Evolutionary conservation across 1,140 invertebrate species (phyloP).

Genomic region (Panonychus citri): DNA sequence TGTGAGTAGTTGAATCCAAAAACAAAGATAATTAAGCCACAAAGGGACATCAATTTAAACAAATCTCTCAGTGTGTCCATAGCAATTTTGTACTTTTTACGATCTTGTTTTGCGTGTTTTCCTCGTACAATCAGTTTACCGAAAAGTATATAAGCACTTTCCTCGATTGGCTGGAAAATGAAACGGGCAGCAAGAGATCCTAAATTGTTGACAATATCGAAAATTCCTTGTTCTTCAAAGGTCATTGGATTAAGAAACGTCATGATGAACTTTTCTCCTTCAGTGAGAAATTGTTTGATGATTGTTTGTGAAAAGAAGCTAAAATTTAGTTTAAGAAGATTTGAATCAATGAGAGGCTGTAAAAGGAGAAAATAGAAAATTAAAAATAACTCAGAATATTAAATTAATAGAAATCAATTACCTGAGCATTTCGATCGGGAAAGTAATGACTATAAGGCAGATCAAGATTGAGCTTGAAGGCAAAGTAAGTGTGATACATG

Average conservation of each 20-base stretch:
- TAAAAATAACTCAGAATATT: background rate
- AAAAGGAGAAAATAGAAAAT: conserved; percentile 6
- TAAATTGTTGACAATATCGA: conserved; percentile 89
- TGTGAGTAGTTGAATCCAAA: conserved; percentile 77
- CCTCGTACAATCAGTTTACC: conserved; percentile 70
- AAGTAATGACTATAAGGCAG: background rate
- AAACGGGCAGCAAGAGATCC: conserved; percentile 85
- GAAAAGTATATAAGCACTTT: conserved; percentile 86
- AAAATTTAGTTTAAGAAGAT: conserved; percentile 34
- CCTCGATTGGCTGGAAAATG: conserved; percentile 88
- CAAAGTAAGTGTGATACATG: conserved; percentile 2
- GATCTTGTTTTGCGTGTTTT: conserved; percentile 39
- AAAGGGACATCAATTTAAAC: conserved; percentile 50
- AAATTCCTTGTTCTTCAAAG: conserved; percentile 76
- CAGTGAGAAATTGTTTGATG: conserved; percentile 80
- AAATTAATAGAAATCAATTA: background rate
- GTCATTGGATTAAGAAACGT: conserved; percentile 68
- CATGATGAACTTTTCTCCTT: conserved; percentile 93
- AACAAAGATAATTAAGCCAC: conserved; percentile 55
- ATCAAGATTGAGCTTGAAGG: background rate
- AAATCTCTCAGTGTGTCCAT: conserved; percentile 35
- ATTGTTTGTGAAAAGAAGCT: conserved; percentile 85
- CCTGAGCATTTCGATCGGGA: background rate
- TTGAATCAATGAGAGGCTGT: conserved; percentile 16
- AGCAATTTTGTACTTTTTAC: conserved; percentile 14